These are phyloP conservation scores for Osmerus eperlanus DNA, from an alignment of 2,113 vertebrate genomes.

Conservation along the genomic window DNA sequence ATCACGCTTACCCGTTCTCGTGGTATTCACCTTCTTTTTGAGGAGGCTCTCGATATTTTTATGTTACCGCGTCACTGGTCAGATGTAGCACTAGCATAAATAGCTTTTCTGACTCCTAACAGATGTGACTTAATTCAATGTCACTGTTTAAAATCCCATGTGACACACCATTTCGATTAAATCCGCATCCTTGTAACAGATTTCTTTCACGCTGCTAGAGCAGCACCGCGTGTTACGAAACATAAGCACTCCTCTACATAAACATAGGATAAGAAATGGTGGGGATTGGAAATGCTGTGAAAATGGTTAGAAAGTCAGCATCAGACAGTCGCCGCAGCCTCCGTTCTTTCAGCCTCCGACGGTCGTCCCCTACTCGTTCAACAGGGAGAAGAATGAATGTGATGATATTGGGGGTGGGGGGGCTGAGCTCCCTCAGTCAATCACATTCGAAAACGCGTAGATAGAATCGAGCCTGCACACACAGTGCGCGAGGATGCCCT, in stretches of 20 bases:
- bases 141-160: slow-evolving; percentile 51
- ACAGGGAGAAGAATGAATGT: slow-evolving; percentile 46
- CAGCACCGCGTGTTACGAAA: slow-evolving; percentile 54
- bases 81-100: slow-evolving; percentile 37
- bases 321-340: slow-evolving; percentile 56
- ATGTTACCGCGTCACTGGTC: slow-evolving; percentile 12
- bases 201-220: slow-evolving; percentile 42
- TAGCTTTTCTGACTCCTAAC: slow-evolving; percentile 14
- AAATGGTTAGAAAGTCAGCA: slow-evolving; percentile 42
- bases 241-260: slow-evolving; percentile 17
- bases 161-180: slow-evolving; percentile 50
- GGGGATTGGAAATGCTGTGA: not conserved
- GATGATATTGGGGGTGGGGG: slow-evolving; percentile 39
- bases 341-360: slow-evolving; percentile 51
- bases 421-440: slow-evolving; percentile 48
- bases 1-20: slow-evolving; percentile 52
- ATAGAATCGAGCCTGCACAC: slow-evolving; percentile 22
- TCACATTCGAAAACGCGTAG: slow-evolving; percentile 50
- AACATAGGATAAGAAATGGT: slow-evolving; percentile 7
- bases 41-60: slow-evolving; percentile 23
- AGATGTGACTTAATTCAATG: slow-evolving; percentile 40
- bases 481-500: slow-evolving; percentile 4
- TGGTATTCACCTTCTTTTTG: slow-evolving; percentile 37
- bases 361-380: slow-evolving; percentile 46
- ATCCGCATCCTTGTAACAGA: slow-evolving; percentile 60